Conservation (phyloP, 2,888 invertebrate species). For the Coelinius sp. region DNA sequence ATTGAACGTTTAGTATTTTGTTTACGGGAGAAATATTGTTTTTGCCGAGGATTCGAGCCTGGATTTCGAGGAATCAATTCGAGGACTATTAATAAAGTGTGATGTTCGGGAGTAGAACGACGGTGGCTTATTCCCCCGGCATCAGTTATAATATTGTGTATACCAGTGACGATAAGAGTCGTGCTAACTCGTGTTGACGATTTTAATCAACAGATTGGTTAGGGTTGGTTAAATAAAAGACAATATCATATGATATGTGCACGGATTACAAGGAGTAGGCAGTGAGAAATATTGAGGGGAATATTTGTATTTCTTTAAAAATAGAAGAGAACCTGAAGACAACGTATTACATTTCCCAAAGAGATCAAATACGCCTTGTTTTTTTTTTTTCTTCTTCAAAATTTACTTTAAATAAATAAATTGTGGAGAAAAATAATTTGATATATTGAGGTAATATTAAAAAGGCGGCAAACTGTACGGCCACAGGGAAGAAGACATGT, state of each 20-base stretch:
- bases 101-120: slow-evolving; percentile 32
- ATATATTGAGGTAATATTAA: slow-evolving; percentile 15
- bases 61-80: not conserved
- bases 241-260: slow-evolving; percentile 10
- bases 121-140: slow-evolving; percentile 15
- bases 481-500: slow-evolving; percentile 87
- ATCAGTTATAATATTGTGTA: not conserved
- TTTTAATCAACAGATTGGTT: not conserved
- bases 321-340: not conserved
- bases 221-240: not conserved
- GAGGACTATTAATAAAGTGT: not conserved
- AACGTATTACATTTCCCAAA: not conserved
- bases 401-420: not conserved
- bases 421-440: not conserved
- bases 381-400: not conserved
- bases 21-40: not conserved
- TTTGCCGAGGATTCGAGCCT: not conserved
- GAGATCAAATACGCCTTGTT: not conserved
- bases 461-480: slow-evolving; percentile 84
- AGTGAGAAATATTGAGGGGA: not conserved
- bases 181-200: slow-evolving; percentile 8
- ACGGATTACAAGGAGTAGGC: not conserved
- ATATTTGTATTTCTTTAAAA: no score
- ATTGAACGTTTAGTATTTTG: not conserved
- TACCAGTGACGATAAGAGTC: not conserved